phyloP scores from a whole-genome alignment of 2,888 invertebrate species.

The Lumbricus terrestris region DNA sequence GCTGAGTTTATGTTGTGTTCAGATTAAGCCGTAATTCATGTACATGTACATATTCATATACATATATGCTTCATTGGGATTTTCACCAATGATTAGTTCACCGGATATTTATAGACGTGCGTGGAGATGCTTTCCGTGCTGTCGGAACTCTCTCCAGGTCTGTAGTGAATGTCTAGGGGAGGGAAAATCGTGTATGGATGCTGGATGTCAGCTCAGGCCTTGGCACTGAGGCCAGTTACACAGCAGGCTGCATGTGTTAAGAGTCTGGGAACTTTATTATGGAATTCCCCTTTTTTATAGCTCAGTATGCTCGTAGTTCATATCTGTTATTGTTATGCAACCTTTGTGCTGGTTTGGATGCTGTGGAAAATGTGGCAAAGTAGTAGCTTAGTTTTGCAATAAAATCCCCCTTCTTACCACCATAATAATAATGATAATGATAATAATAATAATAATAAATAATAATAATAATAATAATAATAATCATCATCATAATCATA shows the following conservation, averaged over 20 bases:
- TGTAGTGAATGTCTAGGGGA: background rate
- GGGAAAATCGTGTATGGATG: background rate
- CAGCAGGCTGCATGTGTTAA: background rate
- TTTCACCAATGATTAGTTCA: background rate
- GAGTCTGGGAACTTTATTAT: background rate
- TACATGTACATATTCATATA: too few species aligned
- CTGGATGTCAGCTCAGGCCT: background rate
- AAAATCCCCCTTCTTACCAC: background rate
- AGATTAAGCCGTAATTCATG: too few species aligned
- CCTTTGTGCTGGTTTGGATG: background rate
- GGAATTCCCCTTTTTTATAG: background rate
- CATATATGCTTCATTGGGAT: background rate
- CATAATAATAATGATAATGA: too few species aligned
- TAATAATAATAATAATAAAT: too few species aligned
- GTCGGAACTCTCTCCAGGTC: background rate
- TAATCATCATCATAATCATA: too few species aligned
- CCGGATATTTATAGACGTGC: background rate
- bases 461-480: too few species aligned
- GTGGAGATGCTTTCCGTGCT: background rate
- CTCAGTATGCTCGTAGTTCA: background rate
- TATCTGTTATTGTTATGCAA: background rate
- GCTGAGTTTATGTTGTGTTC: background rate
- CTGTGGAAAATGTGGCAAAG: background rate
- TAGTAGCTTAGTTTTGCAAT: background rate
- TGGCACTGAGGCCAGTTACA: background rate